phyloP scores from a whole-genome alignment of 30 jellyfish, hydroid and myxozoan species.

The Cassiopea andromeda region DNA sequence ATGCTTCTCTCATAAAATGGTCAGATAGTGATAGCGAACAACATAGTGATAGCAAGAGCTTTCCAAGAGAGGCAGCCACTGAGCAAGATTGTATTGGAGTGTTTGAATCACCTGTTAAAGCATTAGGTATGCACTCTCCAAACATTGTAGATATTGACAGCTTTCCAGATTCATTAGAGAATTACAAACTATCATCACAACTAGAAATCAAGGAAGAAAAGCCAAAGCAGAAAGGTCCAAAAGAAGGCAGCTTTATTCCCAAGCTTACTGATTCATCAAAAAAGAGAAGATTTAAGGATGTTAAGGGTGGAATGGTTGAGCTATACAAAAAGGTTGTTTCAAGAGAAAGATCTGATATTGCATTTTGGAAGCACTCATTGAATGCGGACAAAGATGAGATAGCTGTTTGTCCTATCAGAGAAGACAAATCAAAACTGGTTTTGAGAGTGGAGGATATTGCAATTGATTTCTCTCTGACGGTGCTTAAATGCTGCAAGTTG shows the following conservation, averaged over 20 bases:
- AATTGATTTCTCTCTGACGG: constrained; percentile 5
- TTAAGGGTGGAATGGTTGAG: constrained; percentile 56
- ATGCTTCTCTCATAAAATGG: constrained; percentile 22
- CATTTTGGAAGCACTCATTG: constrained; percentile 61
- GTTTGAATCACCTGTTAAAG: constrained; percentile 61
- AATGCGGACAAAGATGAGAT: neutral
- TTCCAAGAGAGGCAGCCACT: neutral
- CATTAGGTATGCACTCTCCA: neutral
- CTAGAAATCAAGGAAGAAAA: neutral
- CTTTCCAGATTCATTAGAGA: constrained; percentile 19
- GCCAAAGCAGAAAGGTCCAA: neutral
- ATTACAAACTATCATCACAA: constrained; percentile 21
- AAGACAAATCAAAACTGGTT: neutral
- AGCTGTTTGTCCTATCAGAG: neutral
- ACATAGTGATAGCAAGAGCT: neutral
- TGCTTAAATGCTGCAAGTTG: constrained; percentile 24
- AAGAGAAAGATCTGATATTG: constrained; percentile 61
- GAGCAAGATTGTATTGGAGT: neutral
- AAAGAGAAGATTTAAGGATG: constrained; percentile 44
- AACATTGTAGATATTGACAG: neutral
- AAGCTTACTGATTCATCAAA: constrained; percentile 55
- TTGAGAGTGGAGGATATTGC: constrained; percentile 9
- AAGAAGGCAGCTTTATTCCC: neutral
- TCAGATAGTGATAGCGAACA: constrained; percentile 48
- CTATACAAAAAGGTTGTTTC: constrained; percentile 38